phyloP scores from a whole-genome alignment of 1,140 invertebrate species.

The Hormaphis cornu region DNA sequence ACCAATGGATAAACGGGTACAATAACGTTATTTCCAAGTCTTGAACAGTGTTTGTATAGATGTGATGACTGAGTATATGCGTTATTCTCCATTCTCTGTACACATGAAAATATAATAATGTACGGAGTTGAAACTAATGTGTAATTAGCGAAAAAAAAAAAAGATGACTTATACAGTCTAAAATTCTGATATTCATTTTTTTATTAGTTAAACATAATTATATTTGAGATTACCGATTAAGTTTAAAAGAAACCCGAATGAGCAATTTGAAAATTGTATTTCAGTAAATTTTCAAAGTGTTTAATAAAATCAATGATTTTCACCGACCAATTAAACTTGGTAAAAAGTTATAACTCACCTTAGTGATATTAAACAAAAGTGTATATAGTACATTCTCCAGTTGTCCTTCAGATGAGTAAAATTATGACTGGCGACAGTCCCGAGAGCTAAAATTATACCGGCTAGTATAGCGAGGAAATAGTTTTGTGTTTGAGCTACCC shows the following conservation, averaged over 20 bases:
- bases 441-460: conserved; percentile 50
- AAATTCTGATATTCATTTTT: no score
- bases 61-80: conserved; percentile 68
- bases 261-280: no score
- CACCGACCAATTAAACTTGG: no score
- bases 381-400: conserved; percentile 66
- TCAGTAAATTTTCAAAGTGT: no score
- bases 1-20: conserved; percentile 62
- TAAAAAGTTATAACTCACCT: background rate
- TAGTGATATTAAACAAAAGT: background rate
- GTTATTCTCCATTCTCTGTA: conserved; percentile 66
- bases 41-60: conserved; percentile 66
- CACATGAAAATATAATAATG: conserved; percentile 38
- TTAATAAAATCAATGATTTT: no score
- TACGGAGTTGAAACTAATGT: no score
- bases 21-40: conserved; percentile 63
- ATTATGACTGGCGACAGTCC: conserved; percentile 59
- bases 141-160: no score
- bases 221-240: no score
- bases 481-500: conserved; percentile 46
- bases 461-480: conserved; percentile 43
- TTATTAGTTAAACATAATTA: no score
- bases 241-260: no score
- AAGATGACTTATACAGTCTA: no score
- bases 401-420: conserved; percentile 71